phyloP scores from a whole-genome alignment of 2,888 invertebrate genomes.

The Pimpla rufipes region DNA sequence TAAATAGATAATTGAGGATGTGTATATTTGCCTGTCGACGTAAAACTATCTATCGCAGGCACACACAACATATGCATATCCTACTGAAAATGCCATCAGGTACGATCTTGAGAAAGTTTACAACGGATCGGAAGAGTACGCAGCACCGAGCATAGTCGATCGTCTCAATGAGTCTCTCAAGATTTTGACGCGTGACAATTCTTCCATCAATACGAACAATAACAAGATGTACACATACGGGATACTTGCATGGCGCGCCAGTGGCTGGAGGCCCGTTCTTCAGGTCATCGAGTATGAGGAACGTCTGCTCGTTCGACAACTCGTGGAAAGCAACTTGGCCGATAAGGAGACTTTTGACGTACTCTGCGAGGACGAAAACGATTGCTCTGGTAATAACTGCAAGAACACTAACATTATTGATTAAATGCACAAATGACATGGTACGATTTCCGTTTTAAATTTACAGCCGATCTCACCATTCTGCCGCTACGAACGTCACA shows the following conservation, averaged over 20 bases:
- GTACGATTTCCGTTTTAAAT: constrained; percentile 1
- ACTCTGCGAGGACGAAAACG: constrained; percentile 77
- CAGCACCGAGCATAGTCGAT: constrained; percentile 76
- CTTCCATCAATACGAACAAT: constrained; percentile 78
- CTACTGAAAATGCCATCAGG: constrained; percentile 71
- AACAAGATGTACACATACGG: constrained; percentile 83
- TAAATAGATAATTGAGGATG: background rate
- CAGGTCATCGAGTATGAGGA: constrained; percentile 84
- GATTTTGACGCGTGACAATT: constrained; percentile 76
- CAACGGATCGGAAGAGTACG: constrained; percentile 78
- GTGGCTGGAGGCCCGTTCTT: constrained; percentile 86
- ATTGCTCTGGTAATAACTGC: constrained; percentile 82
- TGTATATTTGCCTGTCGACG: background rate
- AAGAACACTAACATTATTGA: too few relatives aligned
- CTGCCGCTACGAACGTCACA: constrained; percentile 82
- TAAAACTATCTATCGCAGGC: background rate
- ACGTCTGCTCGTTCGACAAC: constrained; percentile 72
- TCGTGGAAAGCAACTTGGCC: constrained; percentile 74
- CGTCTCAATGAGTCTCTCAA: constrained; percentile 80
- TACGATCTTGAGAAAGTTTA: constrained; percentile 80
- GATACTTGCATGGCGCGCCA: constrained; percentile 77
- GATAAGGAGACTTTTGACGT: constrained; percentile 75
- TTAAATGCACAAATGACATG: too few relatives aligned
- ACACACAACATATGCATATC: background rate
- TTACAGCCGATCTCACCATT: constrained; percentile 72